phyloP scores from a whole-genome alignment of 2,113 vertebrate genomes.

The Cromileptes altivelis region DNA sequence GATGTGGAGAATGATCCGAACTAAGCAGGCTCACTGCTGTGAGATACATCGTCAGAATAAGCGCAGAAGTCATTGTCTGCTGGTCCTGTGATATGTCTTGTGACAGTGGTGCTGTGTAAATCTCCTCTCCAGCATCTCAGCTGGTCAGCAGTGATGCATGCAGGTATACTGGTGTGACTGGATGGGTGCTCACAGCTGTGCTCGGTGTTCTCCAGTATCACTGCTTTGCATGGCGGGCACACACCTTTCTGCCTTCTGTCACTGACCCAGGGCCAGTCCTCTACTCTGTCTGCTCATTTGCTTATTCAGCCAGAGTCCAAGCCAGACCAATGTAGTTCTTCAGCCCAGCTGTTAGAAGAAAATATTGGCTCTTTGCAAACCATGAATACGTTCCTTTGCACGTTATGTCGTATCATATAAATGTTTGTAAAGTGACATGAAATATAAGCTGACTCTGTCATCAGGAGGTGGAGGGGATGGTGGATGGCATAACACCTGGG shows the following conservation, averaged over 20 bases:
- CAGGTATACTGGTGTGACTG: slow-evolving; percentile 17
- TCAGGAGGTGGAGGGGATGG: too few species aligned
- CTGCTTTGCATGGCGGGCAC: slow-evolving; percentile 81
- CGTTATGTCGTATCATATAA: too few species aligned
- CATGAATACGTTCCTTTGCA: too few species aligned
- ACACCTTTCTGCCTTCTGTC: slow-evolving; percentile 61
- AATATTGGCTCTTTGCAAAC: too few species aligned
- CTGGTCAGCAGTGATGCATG: slow-evolving; percentile 5
- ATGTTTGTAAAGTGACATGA: too few species aligned
- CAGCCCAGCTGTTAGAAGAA: too few species aligned
- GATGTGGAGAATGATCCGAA: neutral
- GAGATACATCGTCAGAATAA: slow-evolving; percentile 6
- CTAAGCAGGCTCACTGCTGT: neutral
- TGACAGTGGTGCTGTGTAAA: neutral
- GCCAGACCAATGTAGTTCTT: slow-evolving; percentile 5
- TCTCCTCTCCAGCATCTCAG: neutral
- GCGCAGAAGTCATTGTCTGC: slow-evolving; percentile 1
- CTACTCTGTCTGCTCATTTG: slow-evolving; percentile 64
- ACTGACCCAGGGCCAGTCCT: slow-evolving; percentile 34
- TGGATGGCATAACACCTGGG: too few species aligned
- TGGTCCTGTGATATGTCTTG: neutral
- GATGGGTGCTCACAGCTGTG: slow-evolving; percentile 53
- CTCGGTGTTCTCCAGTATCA: slow-evolving; percentile 59
- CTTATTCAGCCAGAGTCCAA: slow-evolving; percentile 60
- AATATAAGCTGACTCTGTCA: too few species aligned